Base-by-base conservation (phyloP, 64 coral and sea anemone species). In the Stichodactyla mertensii region DNA sequence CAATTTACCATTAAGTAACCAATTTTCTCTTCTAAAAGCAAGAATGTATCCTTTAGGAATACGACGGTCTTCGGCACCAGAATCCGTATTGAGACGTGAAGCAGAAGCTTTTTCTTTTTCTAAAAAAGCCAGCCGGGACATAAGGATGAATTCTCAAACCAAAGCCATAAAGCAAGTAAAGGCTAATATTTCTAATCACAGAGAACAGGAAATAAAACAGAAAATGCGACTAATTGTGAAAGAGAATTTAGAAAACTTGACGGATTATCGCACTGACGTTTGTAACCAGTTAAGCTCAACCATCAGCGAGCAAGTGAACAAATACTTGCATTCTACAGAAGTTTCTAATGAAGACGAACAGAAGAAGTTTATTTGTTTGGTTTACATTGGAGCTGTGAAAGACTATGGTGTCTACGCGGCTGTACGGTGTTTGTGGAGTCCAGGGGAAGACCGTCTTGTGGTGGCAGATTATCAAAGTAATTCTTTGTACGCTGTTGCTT, bases 331-430 rank as follows among this genome's bases (percentile, higher is more conserved):
- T 45, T 79, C 77, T 79, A 79, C 51, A 51, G 77, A 79, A 11
- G 6, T 16, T 51, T 28, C 78, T 15, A 55, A 58, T 15, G 64
- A 22, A 69, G 87, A 90, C 15, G 81, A 80, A 6, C 89, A 93
- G 18, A 89, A 78, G 0, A 97, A 97, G 52, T 61, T 93, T 77
- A 86, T 84, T 61, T 97, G 95, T 56, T 55, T 97, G 55, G 95
- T 97, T 52, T 97, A 93, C 61, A 97, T 93, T 88, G 92, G 91
- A 6, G 91, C 95, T 52, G 88, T 97, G 18, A 93, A 84, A 77
- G 95, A 93, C 23, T 36, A 88, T 66, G 95, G 95, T 12, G 86
- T 97, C 19, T 84, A 86, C 12, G 92, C 92, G 85, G 79, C 95
- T 8, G 86, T 89, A 64, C 89, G 92, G 22, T 88, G 92, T 11